Base-by-base conservation (phyloP, 2,113 vertebrate species). In the Oenanthe oenanthe region DNA sequence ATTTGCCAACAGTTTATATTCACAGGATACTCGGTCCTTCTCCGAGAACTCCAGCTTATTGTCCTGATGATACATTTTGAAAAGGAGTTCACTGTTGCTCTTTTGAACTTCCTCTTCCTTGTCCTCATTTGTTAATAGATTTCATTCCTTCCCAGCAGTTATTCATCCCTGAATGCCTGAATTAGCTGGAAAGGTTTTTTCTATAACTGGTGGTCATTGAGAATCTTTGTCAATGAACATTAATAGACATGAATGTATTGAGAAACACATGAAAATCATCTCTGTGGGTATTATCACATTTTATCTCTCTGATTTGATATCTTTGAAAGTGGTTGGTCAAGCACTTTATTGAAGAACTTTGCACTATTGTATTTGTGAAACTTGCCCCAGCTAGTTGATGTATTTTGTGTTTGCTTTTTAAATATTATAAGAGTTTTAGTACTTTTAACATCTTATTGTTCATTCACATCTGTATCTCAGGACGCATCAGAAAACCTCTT, bases 1-100 rank as follows among this genome's bases (percentile, higher is more conserved):
- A 42, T 88, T 95, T 90, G 65, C 86, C 58, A 73, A 88, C 71
- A 91, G 83, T 93, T 96, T 83, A 85, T 70, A 61, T 71, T 90
- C 86, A 82, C 26, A 51, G 71, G 75, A 73, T 90, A 36, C 29
- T 92, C 1, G 3, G 68, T 92, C 72, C 67, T 87, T 78, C 73
- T 60, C 21, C 65, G 82, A 79, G 26, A 85, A 48, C 75, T 89
- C 43, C 0, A 1, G 21, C 28, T 75, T 67, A 60, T 68, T 90
- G 82, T 90, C n/a, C 57, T 72, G 74, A 38, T 80, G 65, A 65
- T 78, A 45, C 51, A 10, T 67, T 89, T 89, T 32, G 60, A 54
- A 91, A 86, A 88, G 47, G 34, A 81, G 28, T 47, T 91, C 18
- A 54, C 5, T 80, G 47, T 66, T 92, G 42, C 18, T 84, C 56